Base-by-base conservation (phyloP, 2,797 vertebrate genomes). In the Hapalemur alaotrensis region DNA sequence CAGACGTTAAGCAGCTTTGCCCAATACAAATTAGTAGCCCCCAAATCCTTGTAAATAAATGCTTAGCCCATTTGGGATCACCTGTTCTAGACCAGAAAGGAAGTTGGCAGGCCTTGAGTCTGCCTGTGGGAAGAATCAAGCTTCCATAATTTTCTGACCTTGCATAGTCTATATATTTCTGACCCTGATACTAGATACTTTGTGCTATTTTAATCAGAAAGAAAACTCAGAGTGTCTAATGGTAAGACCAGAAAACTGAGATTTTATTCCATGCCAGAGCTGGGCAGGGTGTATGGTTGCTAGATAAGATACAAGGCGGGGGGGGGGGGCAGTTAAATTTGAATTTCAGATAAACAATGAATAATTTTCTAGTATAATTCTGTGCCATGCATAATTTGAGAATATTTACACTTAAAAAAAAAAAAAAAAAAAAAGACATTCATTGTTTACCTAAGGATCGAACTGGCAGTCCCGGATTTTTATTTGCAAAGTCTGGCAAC, bases 291-390 rank as follows among this genome's bases (percentile, higher is more conserved):
- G 0, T 28, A 52, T 15, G 2, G 79, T 10, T 95, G 41, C 50
- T 32, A 91, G 91, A 87, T 63, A 93, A 86, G 94, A 82, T 20
- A 41, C 18, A 84, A 8, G 5, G 43, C 43, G 4, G 54, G 22
- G 54, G 22, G 54, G 18, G 28, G 0, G 5, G n/a, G 2, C 48
- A 78, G 43, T 92, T 90, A 84, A 83, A 91, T 86, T 28, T 82
- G 48, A 81, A 83, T 93, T 96, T 92, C 72, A 90, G 57, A 93
- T 25, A 88, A 50, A 89, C 32, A 76, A 69, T 85, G 72, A 84
- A 25, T 70, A 75, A 38, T 79, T 92, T 95, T 78, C 79, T 89
- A 69, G 61, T 73, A 12, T 78, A 78, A 73, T 63, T 85, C 41
- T 85, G 63, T 76, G 17, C 23, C 30, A 32, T 46, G 18, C 70